Evolutionary conservation across 2,797 vertebrate species (phyloP), one percentile per base, ranked within the genome.

Genomic region (Potorous gilbertii): DNA sequence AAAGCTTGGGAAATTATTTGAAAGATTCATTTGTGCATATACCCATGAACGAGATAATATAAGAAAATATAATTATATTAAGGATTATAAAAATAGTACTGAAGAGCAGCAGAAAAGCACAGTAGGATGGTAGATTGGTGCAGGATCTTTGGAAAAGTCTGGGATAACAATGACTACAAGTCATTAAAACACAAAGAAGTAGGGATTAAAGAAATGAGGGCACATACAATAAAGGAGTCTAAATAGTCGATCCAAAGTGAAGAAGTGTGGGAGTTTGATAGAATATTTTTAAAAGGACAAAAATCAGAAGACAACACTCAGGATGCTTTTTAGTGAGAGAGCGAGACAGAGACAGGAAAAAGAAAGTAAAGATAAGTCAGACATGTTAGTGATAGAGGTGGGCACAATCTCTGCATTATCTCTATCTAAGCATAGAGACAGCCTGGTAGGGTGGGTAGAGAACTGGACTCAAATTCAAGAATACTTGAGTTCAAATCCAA

Each of bases 251-350:
- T 92, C 81, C 91, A 40, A 96, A 95, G 14, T 54, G 54, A 3
- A 31, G 14, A 96, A 91, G 62, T 92, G 87, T 21, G 40, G 94
- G 59, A 95, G 92, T 55, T 2, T 8, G 52, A 29, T 46, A 89
- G 55, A 93, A 91, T 93, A 95, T 92, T 93, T 94, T 56, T 87
- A 8, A 97, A 95, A 52, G 90, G 12, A 94, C 10, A 90, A 93
- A 94, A 94, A 34, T 13, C 13, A 74, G 5, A 40, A 40, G n/a
- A 74, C 14, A 74, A 74, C 62, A 74, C 8, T 16, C 2, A 5
- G 34, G n/a, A 6, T 40, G 59, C 31, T 24, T 66, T 66, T n/a
- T 24, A n/a, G 31, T 66, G 59, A 74, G n/a, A 74, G 14, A 74
- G 1, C 66, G 40, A 74, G n/a, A 40, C 6, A 74, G 34, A 40